phyloP scores from a whole-genome alignment of 2,888 invertebrate species.

The Adelognathus sp. region DNA sequence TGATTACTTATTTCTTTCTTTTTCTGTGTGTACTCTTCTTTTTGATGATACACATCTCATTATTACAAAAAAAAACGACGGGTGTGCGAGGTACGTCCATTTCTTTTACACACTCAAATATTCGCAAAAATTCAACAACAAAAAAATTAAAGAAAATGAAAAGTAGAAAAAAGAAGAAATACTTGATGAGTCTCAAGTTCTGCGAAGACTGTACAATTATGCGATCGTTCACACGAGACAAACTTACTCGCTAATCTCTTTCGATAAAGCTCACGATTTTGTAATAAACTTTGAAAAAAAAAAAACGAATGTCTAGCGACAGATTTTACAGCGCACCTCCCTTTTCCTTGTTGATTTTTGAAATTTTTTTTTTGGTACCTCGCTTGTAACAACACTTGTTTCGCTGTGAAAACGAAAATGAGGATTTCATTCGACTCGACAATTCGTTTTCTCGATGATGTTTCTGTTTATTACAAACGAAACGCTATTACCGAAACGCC shows the following conservation, averaged over 20 bases:
- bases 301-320: conserved; percentile 60
- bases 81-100: conserved; percentile 50
- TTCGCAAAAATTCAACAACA: conserved; percentile 15
- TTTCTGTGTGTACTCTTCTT: conserved; percentile 31
- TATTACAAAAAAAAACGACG: conserved; percentile 30
- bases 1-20: conserved; percentile 38
- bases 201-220: conserved; percentile 48
- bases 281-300: conserved; percentile 60
- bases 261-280: conserved; percentile 59
- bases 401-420: conserved; percentile 56
- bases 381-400: conserved; percentile 55
- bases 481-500: conserved; percentile 47
- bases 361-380: conserved; percentile 62
- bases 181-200: conserved; percentile 31
- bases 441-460: conserved; percentile 17
- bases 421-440: conserved; percentile 53
- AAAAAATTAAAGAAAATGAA: conserved; percentile 36
- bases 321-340: conserved; percentile 56
- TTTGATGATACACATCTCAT: conserved; percentile 31
- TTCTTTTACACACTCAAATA: conserved; percentile 19
- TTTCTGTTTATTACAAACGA: conserved; percentile 51
- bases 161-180: conserved; percentile 18
- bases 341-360: conserved; percentile 37
- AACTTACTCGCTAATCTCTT: conserved; percentile 56
- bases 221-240: conserved; percentile 42